Base-by-base conservation (phyloP, 2,797 vertebrate species). In the Anguilla obscura region DNA sequence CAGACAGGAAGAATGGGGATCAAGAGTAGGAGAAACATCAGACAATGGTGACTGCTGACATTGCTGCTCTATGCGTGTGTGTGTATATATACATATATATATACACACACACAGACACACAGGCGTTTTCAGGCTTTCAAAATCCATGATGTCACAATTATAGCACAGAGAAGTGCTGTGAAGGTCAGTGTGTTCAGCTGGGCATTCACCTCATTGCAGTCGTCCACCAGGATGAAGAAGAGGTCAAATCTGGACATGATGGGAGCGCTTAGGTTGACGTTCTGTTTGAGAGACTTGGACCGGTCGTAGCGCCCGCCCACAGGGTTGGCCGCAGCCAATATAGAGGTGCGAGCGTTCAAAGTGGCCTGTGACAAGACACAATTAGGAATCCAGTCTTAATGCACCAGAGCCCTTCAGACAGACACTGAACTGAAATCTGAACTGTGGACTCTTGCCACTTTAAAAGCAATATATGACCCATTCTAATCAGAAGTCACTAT, bases 221-320 rank as follows among this genome's bases (percentile, higher is more conserved):
- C 98, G 85, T 99, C 99, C 93, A 99, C 98, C 90, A 99, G 96
- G 93, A 99, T 98, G 95, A 99, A 99, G 95, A 99, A 99, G 89
- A 99, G 98, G 95, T 99, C 99, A 69, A 99, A 99, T 89, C 99
- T 96, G 86, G 98, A 99, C 98, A 99, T 99, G 93, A 99, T 99
- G 86, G 99, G 99, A n/a, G 99, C 98, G 0, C 95, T 95, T 90
- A 99, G 94, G 93, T 98, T 99, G 89, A 99, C 95, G 76, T 99
- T 99, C 93, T 99, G 98, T 93, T 99, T 99, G 93, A 99, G 94
- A 0, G 98, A 99, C 93, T 99, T 99, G 89, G 98, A 96, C 91
- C 99, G 96, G 93, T 99, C 98, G 79, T 99, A 99, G 88, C 97
- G 97, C 1, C 99, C 99, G 0, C 95, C 91, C 9, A 99, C 94